Evolutionary conservation across 1,140 invertebrate species (phyloP).

Genomic region (Hestina assimilis): DNA sequence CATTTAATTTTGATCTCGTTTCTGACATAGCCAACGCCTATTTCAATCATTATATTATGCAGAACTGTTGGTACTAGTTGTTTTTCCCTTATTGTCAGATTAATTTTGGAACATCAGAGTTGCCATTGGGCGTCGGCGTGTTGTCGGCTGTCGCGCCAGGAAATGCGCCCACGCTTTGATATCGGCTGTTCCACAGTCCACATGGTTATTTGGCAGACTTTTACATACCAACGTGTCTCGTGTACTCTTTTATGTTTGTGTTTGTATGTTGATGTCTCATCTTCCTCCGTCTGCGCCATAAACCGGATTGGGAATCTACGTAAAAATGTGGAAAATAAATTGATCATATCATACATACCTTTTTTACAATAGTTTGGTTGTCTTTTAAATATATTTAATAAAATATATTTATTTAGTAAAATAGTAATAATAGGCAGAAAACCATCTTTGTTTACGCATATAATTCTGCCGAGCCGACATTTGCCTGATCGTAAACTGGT

Average conservation of each 20-base stretch:
- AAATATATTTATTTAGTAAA: constrained; percentile 4
- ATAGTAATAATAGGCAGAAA: constrained; percentile 6
- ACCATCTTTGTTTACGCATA: constrained; percentile 18
- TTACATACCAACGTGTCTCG: constrained; percentile 25
- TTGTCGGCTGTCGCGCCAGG: constrained; percentile 38
- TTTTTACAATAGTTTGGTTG: too few species aligned
- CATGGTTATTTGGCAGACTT: constrained; percentile 33
- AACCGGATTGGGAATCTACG: too few species aligned
- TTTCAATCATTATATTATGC: neutral
- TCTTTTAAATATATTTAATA: too few species aligned
- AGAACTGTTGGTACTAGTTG: neutral
- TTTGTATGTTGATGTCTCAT: constrained; percentile 8
- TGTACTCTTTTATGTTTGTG: constrained; percentile 16
- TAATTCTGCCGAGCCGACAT: constrained; percentile 29
- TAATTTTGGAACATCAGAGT: constrained; percentile 16
- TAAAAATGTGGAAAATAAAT: too few species aligned
- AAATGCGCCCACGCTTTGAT: constrained; percentile 38
- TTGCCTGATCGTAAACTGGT: constrained; percentile 29
- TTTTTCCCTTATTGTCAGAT: neutral
- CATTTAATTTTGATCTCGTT: neutral
- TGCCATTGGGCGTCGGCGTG: constrained; percentile 9
- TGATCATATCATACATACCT: too few species aligned
- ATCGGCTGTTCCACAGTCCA: constrained; percentile 28
- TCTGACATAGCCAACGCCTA: neutral
- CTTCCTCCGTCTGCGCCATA: neutral